Evolutionary conservation across 2,888 invertebrate genomes (phyloP), one percentile per base, ranked within the genome.

Genomic region (Hirtodrosophila cameraria): DNA sequence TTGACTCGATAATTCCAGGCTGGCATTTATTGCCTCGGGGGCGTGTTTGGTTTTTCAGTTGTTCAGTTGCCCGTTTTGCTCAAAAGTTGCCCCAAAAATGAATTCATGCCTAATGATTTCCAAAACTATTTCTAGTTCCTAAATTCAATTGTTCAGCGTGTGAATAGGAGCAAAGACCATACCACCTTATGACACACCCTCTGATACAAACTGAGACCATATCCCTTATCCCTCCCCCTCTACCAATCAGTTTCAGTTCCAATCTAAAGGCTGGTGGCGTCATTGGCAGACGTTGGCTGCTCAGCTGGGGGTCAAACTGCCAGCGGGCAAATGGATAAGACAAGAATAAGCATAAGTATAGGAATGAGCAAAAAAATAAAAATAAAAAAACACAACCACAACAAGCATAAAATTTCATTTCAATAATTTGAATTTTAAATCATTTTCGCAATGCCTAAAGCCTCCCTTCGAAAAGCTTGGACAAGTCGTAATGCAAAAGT

Each of bases 141-240:
- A 57, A 59, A 77, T 80, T 79, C 81, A 82, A 80, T 80, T 85
- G 75, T 63, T 42, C 62, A 61, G 79, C 85, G 85, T 85, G 79
- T 80, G 79, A 80, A 85, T 78, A 59, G 55, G 72, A 81, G 67
- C 71, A 55, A 36, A 62, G 59, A 25, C 13, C 33, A 45, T 53
- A 39, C 57, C 49, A 49, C 63, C 55, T 45, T 8, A 15, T 11
- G 18, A 6, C 27, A 78, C 64, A 75, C 80, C 84, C 76, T 13
- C 8, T 2, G 15, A 33, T 5, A 25, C 9, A 41, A 25, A 18
- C 25, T 30, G 15, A 35, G 15, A 3, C 35, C 38, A 23, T 30
- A 38, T 9, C 23, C 18, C 0, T 2, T n/a, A 4, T 13, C 5
- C 9, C 8, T 13, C 13, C 20, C 39, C 4, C 20, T 16, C 1